These are phyloP conservation scores for Gnathonemus echidnorhynchus DNA, from an alignment of 2,113 vertebrate species.

Conservation along the genomic window DNA sequence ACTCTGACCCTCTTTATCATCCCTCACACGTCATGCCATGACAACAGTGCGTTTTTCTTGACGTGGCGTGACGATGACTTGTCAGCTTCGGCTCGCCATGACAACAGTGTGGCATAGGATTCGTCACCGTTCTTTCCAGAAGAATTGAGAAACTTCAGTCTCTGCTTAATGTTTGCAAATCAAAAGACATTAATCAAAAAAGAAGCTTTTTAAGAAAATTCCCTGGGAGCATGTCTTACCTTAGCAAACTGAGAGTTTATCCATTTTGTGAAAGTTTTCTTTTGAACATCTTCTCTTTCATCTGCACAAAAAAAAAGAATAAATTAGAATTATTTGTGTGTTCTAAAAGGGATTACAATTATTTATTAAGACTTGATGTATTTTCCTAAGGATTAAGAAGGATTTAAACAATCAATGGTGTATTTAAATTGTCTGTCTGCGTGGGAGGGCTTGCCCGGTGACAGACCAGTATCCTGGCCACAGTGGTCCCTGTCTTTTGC, in stretches of 20 bases:
- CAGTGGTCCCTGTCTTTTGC: not conserved
- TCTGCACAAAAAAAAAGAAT: slow-evolving; percentile 59
- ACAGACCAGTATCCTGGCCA: not conserved
- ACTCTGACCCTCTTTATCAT: not conserved
- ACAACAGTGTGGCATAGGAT: not conserved
- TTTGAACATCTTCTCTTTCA: slow-evolving; percentile 98
- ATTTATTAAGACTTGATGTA: not conserved
- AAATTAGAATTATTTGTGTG: not conserved
- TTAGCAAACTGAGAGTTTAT: slow-evolving; percentile 94
- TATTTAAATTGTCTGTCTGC: not conserved
- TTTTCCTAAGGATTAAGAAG: not conserved
- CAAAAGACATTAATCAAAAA: not conserved
- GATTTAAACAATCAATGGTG: slow-evolving; percentile 7
- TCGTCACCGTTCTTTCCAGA: not conserved
- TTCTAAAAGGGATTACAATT: slow-evolving; percentile 1
- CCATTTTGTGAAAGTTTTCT: slow-evolving; percentile 99
- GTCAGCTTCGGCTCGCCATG: not conserved
- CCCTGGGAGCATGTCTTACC: slow-evolving; percentile 59
- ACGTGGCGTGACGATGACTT: not conserved
- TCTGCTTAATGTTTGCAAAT: not conserved
- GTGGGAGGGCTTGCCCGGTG: not conserved
- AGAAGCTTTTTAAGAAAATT: not conserved
- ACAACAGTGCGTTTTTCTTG: not conserved
- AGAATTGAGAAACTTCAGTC: not conserved
- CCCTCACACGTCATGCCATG: not conserved